These are phyloP conservation scores for Caenorhabditis sulstoni DNA, from an alignment of 2,888 invertebrate genomes.

Conservation along the genomic window DNA sequence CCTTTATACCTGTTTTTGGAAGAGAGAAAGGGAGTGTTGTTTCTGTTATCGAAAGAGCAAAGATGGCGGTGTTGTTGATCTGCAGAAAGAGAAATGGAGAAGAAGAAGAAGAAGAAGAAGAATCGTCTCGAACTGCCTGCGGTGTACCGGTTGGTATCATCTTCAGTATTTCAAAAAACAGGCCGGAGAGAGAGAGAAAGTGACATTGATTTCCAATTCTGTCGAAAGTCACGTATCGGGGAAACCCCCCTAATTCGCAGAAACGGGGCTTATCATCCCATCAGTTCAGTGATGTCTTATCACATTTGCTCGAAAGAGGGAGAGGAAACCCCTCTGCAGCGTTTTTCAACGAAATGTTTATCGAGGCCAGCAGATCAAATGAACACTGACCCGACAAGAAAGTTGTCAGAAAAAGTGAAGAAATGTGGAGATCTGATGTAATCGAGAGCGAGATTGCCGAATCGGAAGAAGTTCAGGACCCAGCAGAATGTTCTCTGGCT, in stretches of 20 bases:
- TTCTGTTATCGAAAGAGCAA: slow-evolving; percentile 40
- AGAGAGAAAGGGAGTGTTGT: not conserved
- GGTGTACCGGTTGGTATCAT: slow-evolving; percentile 24
- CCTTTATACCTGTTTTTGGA: slow-evolving; percentile 32
- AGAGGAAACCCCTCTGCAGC: slow-evolving; percentile 45
- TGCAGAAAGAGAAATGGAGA: too few relatives aligned
- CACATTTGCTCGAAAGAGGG: slow-evolving; percentile 48
- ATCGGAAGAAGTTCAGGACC: not conserved
- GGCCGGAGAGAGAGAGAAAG: slow-evolving; percentile 1
- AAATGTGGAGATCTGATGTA: slow-evolving; percentile 42
- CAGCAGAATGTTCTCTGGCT: too few relatives aligned
- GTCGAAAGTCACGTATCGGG: slow-evolving; percentile 50
- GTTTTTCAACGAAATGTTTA: slow-evolving; percentile 47
- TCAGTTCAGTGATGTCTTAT: slow-evolving; percentile 36
- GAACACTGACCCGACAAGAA: slow-evolving; percentile 27
- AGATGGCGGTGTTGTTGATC: slow-evolving; percentile 42
- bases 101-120: too few relatives aligned
- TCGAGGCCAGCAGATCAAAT: slow-evolving; percentile 25
- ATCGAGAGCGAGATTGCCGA: not conserved
- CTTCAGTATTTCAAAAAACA: slow-evolving; percentile 23
- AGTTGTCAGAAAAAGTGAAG: not conserved
- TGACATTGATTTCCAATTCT: slow-evolving; percentile 37
- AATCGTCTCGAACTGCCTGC: not conserved
- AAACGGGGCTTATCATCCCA: slow-evolving; percentile 9
- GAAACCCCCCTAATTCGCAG: slow-evolving; percentile 47